Evolutionary conservation across 2,888 invertebrate genomes (phyloP).

Genomic region (Drosophila conformis): DNA sequence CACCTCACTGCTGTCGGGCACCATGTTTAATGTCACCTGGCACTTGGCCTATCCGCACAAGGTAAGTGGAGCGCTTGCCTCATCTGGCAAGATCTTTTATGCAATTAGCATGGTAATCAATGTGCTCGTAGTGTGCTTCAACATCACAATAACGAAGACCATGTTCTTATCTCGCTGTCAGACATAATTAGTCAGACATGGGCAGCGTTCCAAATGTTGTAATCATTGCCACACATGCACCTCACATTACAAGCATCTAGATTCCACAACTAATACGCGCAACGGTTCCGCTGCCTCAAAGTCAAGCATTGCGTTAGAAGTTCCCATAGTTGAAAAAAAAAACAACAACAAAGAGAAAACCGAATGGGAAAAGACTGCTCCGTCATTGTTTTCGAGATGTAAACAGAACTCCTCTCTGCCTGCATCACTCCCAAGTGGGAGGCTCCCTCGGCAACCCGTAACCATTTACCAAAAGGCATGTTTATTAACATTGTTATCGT

Average conservation of each 20-base stretch:
- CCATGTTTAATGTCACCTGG: conserved; percentile 95
- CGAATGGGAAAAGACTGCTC: conserved; percentile 35
- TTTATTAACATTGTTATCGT: conserved; percentile 41
- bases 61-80: conserved; percentile 86
- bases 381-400: conserved; percentile 64
- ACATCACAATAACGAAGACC: conserved; percentile 64
- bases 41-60: conserved; percentile 96
- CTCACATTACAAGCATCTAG: conserved; percentile 25
- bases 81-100: conserved; percentile 19
- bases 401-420: conserved; percentile 1
- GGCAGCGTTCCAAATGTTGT: conserved; percentile 37
- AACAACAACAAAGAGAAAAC: neutral
- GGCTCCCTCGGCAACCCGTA: neutral
- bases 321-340: conserved; percentile 68
- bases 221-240: conserved; percentile 75
- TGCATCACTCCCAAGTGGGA: neutral
- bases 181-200: conserved; percentile 51
- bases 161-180: conserved; percentile 52
- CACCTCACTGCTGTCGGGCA: conserved; percentile 92
- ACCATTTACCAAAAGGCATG: neutral
- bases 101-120: conserved; percentile 39
- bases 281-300: conserved; percentile 36
- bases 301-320: conserved; percentile 61
- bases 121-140: conserved; percentile 49
- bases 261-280: conserved; percentile 18